Evolutionary conservation across 92 coral and sea anemone species (phyloP).

Genomic region (Ricordea florida): DNA sequence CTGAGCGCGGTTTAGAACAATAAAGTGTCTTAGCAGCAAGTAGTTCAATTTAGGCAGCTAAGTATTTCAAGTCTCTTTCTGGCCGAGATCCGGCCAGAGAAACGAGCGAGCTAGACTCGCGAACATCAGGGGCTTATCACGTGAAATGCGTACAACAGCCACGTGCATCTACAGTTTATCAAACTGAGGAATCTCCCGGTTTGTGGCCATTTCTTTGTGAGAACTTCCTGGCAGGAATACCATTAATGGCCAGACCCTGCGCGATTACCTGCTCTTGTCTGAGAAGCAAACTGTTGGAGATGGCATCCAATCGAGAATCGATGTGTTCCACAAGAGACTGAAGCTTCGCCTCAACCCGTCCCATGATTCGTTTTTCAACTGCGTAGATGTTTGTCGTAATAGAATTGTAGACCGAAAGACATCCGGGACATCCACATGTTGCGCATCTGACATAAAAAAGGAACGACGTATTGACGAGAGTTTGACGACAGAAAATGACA

Average conservation of each 20-base stretch:
- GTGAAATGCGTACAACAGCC: no score
- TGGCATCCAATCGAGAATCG: slow-evolving; percentile 79
- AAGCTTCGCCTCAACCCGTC: slow-evolving; percentile 79
- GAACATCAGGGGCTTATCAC: no score
- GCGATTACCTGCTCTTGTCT: slow-evolving; percentile 62
- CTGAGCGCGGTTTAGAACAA: no score
- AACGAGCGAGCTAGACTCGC: no score
- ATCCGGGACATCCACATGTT: slow-evolving; percentile 97
- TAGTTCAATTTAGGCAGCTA: no score
- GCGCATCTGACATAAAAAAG: slow-evolving; percentile 65
- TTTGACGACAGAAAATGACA: no score
- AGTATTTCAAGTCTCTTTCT: no score
- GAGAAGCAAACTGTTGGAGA: slow-evolving; percentile 58
- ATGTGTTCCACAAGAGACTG: slow-evolving; percentile 79
- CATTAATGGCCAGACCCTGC: not conserved
- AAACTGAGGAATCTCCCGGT: slow-evolving; percentile 66
- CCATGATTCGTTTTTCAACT: slow-evolving; percentile 94
- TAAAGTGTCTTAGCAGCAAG: no score
- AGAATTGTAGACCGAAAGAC: slow-evolving; percentile 92
- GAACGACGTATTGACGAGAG: not conserved
- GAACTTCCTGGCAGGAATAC: slow-evolving; percentile 12
- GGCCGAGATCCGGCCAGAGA: no score
- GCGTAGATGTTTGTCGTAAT: slow-evolving; percentile 95
- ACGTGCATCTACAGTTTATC: not conserved
- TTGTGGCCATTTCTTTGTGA: slow-evolving; percentile 35